These are phyloP conservation scores for Aphaenogaster ashmeadi DNA, from an alignment of 1,140 invertebrate genomes.

Conservation along the genomic window DNA sequence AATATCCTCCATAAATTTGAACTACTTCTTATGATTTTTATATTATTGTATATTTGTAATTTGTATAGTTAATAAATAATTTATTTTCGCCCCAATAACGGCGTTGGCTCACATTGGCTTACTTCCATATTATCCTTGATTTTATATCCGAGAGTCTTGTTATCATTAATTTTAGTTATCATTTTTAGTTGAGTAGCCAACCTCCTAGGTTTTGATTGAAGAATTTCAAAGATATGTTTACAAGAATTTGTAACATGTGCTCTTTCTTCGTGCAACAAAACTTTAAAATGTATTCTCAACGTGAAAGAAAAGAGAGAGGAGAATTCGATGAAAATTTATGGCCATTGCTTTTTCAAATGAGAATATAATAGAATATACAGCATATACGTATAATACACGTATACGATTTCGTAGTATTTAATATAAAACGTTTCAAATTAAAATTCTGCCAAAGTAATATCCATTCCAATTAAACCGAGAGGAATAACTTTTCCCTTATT, in stretches of 20 bases:
- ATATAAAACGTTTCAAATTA: conserved; percentile 7
- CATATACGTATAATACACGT: neutral
- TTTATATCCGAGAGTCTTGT: no score
- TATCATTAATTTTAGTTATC: no score
- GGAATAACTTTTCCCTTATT: neutral
- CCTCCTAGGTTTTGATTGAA: neutral
- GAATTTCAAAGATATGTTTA: neutral
- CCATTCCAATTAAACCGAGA: neutral
- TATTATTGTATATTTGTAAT: no score
- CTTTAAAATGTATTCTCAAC: neutral
- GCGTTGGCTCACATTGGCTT: no score
- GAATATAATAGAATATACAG: neutral
- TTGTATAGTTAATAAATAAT: no score
- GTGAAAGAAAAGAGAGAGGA: neutral
- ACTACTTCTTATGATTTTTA: no score
- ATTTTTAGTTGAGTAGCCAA: no score
- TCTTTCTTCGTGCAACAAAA: neutral
- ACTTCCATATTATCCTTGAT: no score
- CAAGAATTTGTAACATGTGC: neutral
- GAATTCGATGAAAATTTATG: neutral
- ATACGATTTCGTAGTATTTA: neutral
- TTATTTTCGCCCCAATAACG: no score
- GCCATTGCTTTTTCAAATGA: neutral
- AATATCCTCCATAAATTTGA: no score
- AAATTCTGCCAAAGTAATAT: conserved; percentile 16